Evolutionary conservation across 2,888 invertebrate species (phyloP).

Genomic region (Nipponacmea schrenckii): DNA sequence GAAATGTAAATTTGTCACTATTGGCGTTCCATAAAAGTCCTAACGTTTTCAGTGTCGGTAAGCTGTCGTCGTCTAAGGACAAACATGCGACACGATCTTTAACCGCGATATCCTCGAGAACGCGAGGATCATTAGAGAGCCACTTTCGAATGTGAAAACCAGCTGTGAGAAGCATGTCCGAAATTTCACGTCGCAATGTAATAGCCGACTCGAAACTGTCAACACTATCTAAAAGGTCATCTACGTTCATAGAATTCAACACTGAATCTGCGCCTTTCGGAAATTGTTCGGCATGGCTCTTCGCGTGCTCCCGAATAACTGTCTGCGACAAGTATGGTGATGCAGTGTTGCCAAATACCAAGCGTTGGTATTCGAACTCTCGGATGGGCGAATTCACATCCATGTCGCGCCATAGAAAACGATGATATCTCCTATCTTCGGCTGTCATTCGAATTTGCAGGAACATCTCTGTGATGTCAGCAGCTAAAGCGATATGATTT

Average conservation of each 20-base stretch:
- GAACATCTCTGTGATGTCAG: slow-evolving; percentile 3
- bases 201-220: not conserved
- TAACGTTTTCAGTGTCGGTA: not conserved
- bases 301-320: not conserved
- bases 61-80: not conserved
- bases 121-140: not conserved
- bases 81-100: not conserved
- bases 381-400: not conserved
- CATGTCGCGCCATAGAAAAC: not conserved
- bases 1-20: not conserved
- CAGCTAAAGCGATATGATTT: not conserved
- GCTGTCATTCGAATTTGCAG: not conserved
- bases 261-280: not conserved
- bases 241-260: not conserved
- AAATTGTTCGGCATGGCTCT: not conserved
- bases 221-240: not conserved
- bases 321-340: not conserved
- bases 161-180: not conserved
- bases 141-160: slow-evolving; percentile 2
- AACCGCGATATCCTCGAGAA: not conserved
- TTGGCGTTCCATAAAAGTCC: not conserved
- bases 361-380: slow-evolving; percentile 1
- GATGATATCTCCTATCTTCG: not conserved
- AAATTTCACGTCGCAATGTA: not conserved
- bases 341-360: not conserved